Evolutionary conservation across 1,140 invertebrate genomes (phyloP).

Genomic region (Ceratosolen solmsi): DNA sequence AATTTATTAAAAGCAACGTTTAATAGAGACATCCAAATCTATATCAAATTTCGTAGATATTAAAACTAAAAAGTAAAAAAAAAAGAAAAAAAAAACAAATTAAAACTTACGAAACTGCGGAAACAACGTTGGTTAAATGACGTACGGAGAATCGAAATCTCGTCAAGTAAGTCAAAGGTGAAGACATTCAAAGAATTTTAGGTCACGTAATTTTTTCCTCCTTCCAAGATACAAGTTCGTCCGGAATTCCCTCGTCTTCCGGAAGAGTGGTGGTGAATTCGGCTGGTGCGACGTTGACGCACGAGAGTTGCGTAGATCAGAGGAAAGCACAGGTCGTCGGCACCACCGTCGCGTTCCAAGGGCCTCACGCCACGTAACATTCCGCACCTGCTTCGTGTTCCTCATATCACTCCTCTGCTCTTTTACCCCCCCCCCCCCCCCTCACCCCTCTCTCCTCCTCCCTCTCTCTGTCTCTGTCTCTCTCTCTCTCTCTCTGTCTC

Average conservation of each 20-base stretch:
- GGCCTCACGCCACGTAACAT: constrained; percentile 3
- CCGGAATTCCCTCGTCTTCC: not conserved
- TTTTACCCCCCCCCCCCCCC: not conserved
- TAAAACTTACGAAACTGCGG: too few relatives aligned
- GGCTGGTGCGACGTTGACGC: not conserved
- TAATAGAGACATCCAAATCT: too few relatives aligned
- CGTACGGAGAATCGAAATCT: not conserved
- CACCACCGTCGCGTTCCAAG: not conserved
- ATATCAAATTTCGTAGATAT: too few relatives aligned
- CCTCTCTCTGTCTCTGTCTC: too few relatives aligned
- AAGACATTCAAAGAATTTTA: constrained; percentile 1
- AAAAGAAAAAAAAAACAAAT: too few relatives aligned
- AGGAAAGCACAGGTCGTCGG: not conserved
- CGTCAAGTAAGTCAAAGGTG: constrained; percentile 2
- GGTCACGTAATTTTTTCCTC: not conserved
- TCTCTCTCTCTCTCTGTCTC: too few relatives aligned
- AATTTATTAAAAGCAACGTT: too few relatives aligned
- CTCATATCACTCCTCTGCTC: not conserved
- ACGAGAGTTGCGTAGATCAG: not conserved
- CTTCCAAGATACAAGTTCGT: not conserved
- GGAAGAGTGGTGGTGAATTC: constrained; percentile 20
- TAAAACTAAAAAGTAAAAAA: too few relatives aligned
- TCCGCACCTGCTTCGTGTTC: constrained; percentile 22
- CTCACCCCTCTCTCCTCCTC: too few relatives aligned
- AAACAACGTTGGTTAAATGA: not conserved